Evolutionary conservation across 2,797 vertebrate species (phyloP), one percentile per base, ranked within the genome.

Genomic region (Leptoclinus maculatus): DNA sequence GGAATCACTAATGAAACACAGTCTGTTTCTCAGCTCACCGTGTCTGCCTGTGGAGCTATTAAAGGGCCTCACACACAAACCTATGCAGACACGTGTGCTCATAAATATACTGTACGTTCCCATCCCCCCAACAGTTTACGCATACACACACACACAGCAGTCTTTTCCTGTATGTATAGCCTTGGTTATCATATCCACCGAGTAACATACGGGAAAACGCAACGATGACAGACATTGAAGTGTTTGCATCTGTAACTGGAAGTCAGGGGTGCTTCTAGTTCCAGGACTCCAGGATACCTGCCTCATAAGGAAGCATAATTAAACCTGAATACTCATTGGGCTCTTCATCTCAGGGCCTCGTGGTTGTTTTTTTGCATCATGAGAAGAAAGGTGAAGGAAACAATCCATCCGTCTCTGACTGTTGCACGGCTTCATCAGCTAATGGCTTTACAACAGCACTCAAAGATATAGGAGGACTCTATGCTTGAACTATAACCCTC

Each of bases 1-100:
- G 95, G 95, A 96, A 96, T 95, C 84, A 32, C 87, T 94, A 94
- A 95, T 95, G 91, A 95, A 95, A 89, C 88, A 34, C 73, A 34
- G 91, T 93, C 93, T 94, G 91, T 83, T 70, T 66, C 83, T 81
- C 57, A 39, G 79, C 65, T 68, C 51, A 3, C 73, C n/a, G 79
- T 51, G 87, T 88, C 84, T 79, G 74, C 49, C 77, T 69, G 49
- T 70, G 25, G 39, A 74, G 84, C 88, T 86, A 71, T 89, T 86
- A 74, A 84, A 87, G 72, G 79, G 73, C 87, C 88, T 86, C 68
- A 53, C 58, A 49, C 66, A 21, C 68, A 84, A 81, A 87, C 56
- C 34, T 17, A 65, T 74, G 60, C 68, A 78, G 49, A 86, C 74
- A 65, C 34, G 56, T 53, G n/a, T 80, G 82, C 88, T 79, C 86